Base-by-base conservation (phyloP, 2,888 invertebrate species). In the Cephus spinipes region DNA sequence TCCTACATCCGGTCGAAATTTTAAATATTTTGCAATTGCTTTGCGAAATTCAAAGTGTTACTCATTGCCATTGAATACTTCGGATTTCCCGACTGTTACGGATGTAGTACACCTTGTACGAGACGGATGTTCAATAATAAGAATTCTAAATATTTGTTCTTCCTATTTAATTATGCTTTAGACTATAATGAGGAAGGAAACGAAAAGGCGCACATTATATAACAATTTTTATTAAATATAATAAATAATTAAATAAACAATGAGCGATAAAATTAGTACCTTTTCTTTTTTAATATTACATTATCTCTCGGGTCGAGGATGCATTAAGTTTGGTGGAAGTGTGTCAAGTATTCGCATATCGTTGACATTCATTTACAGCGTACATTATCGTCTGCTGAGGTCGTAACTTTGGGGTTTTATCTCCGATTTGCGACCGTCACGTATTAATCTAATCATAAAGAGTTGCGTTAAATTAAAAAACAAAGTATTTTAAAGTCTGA, bases 301-400 rank as follows among this genome's bases (percentile, higher is more conserved):
- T 55, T 23, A 55, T 55, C 55, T 55, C 55, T 23, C 23, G 9
- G 55, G 55, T 55, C 55, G 55, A 55, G 55, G 55, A 55, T 55
- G 55, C 55, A 55, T 55, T 9, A 69, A 82, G 73, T 79, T 74
- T 77, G 79, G 81, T 77, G 81, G 79, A 81, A 81, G 79, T 81
- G 81, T 81, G 81, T 75, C 76, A 76, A 69, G 75, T 23, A 79
- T 81, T 74, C 74, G 77, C 74, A 76, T 79, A 40, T 12, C 55
- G 55, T 23, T 55, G 23, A 55, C 55, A 55, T 23, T 55, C 23
- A 55, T 55, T 55, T 55, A 9, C 55, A 55, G 55, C 23, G 9
- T 9, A 55, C 23, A 55, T 55, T 55, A 55, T 55, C 23, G 23
- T 55, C 23, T 55, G 6, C 9, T 55, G 55, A 55, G 23, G 55